These are phyloP conservation scores for Drosophila emarginata DNA, from an alignment of 2,888 invertebrate species.

Conservation along the genomic window DNA sequence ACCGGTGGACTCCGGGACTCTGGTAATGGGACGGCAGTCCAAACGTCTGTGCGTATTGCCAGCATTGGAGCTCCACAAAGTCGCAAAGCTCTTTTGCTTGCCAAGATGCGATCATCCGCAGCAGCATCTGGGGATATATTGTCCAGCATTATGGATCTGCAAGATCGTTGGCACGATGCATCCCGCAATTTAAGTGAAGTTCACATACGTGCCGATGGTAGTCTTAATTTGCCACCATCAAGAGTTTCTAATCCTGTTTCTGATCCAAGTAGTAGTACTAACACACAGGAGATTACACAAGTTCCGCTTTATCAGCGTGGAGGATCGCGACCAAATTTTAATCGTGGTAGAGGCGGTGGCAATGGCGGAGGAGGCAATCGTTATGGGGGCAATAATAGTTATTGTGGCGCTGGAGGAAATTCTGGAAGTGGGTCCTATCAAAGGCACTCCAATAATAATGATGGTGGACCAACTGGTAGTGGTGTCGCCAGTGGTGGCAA, in stretches of 20 bases:
- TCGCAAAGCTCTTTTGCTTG: constrained; percentile 73
- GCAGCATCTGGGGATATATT: constrained; percentile 84
- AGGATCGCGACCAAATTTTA: constrained; percentile 79
- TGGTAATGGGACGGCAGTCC: constrained; percentile 83
- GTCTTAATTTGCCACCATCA: constrained; percentile 83
- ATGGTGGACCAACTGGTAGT: constrained; percentile 22
- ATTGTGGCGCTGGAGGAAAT: constrained; percentile 57
- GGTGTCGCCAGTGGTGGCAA: constrained; percentile 8
- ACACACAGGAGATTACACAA: constrained; percentile 77
- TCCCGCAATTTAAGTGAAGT: constrained; percentile 84
- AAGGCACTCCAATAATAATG: constrained; percentile 42
- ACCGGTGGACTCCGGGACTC: constrained; percentile 36
- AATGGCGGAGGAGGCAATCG: constrained; percentile 58
- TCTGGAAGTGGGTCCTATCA: constrained; percentile 49
- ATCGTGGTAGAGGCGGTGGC: constrained; percentile 75
- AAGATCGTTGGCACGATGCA: constrained; percentile 88
- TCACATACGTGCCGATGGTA: constrained; percentile 84
- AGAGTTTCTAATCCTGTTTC: neutral
- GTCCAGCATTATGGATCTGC: constrained; percentile 87
- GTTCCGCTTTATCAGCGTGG: constrained; percentile 87
- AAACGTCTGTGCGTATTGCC: constrained; percentile 78
- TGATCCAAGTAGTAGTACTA: constrained; percentile 6
- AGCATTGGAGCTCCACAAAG: constrained; percentile 70
- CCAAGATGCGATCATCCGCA: constrained; percentile 51
- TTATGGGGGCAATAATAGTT: constrained; percentile 61